A percentile compares a stretch with the other conserved stretches of the same genome.
These are phyloP conservation scores for Apis mellifera DNA, from an alignment of 1,140 invertebrate species.

Conservation along the genomic window DNA sequence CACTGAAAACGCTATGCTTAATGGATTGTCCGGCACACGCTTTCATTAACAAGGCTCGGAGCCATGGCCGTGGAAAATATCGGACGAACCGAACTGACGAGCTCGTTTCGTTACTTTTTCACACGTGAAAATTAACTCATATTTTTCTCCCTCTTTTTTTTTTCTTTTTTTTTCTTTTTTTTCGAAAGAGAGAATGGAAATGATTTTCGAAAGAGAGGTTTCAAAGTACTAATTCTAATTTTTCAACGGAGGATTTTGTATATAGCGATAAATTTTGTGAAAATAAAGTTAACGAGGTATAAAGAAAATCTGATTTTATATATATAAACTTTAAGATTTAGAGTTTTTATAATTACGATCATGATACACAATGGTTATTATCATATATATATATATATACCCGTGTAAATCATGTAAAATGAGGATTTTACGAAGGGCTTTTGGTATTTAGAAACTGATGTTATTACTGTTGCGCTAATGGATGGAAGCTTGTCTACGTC, in stretches of 20 bases:
- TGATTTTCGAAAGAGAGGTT: background rate
- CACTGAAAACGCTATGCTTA: slow-evolving; percentile 26
- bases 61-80: background rate
- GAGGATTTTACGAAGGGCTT: background rate
- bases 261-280: too few relatives aligned
- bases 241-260: too few relatives aligned
- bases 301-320: too few relatives aligned
- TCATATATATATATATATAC: too few relatives aligned
- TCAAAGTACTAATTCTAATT: too few relatives aligned
- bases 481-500: background rate
- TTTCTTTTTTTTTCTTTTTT: too few relatives aligned
- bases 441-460: background rate
- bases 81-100: background rate
- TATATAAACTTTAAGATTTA: background rate
- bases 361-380: too few relatives aligned
- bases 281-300: too few relatives aligned
- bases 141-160: background rate
- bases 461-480: background rate
- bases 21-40: slow-evolving; percentile 5
- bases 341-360: background rate
- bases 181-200: background rate
- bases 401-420: too few relatives aligned
- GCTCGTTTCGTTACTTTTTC: background rate
- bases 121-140: background rate
- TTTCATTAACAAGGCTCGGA: slow-evolving; percentile 15